Conservation (phyloP, 92 coral and sea anemone species). For the Desmophyllum pertusum region DNA sequence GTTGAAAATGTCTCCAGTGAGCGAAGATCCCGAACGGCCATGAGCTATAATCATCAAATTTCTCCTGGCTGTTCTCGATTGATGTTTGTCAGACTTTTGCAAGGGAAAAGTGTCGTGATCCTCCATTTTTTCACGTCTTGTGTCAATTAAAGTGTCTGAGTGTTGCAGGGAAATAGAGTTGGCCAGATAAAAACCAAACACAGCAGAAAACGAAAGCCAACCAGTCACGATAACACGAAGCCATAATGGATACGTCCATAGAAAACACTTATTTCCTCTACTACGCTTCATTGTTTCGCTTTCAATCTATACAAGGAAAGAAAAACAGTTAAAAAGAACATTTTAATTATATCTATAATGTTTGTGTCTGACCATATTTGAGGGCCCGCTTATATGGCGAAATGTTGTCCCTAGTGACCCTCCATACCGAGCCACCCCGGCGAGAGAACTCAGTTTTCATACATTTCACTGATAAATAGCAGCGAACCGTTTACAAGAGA, state of each 20-base stretch:
- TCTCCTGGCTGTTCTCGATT: not conserved
- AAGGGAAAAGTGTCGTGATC: not conserved
- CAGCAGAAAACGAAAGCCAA: slow-evolving; percentile 5
- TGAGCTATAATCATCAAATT: slow-evolving; percentile 9
- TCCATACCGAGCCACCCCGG: no score
- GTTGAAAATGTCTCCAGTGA: slow-evolving; percentile 39
- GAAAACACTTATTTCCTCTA: not conserved
- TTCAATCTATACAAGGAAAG: not conserved
- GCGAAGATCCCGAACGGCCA: slow-evolving; percentile 37
- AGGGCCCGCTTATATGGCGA: no score
- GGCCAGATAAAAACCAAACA: slow-evolving; percentile 16
- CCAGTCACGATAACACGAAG: not conserved
- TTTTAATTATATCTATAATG: no score
- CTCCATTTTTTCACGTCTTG: not conserved
- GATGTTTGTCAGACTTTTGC: not conserved
- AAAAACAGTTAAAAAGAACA: no score
- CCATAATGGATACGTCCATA: not conserved
- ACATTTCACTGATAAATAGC: no score
- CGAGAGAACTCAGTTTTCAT: no score
- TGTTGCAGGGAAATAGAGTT: not conserved
- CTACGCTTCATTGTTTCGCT: slow-evolving; percentile 1
- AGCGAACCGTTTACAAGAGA: no score
- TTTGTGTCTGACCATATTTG: no score
- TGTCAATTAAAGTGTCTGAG: not conserved
- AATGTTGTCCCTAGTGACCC: no score